Evolutionary conservation across 2,113 vertebrate species (phyloP).

Genomic region (Oryzias celebensis): DNA sequence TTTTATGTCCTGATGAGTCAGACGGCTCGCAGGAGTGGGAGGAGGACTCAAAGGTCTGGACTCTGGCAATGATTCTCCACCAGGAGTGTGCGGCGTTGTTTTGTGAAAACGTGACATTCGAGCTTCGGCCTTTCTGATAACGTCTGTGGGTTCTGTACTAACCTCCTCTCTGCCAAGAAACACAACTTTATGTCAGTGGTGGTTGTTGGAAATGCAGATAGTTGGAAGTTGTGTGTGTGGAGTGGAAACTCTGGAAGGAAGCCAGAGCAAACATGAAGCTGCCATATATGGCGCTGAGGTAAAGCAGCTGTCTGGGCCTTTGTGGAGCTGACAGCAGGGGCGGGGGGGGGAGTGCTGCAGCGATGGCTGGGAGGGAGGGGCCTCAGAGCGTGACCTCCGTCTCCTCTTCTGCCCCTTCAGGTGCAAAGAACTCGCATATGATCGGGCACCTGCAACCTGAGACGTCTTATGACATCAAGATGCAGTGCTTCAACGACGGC

Average conservation of each 20-base stretch:
- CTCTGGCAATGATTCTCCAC: too few relatives aligned
- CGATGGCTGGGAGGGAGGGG: slow-evolving; percentile 21
- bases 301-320: slow-evolving; percentile 69
- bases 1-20: too few relatives aligned
- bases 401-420: slow-evolving; percentile 58
- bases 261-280: slow-evolving; percentile 78
- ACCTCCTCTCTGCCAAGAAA: neutral
- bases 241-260: slow-evolving; percentile 63
- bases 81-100: too few relatives aligned
- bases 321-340: slow-evolving; percentile 41
- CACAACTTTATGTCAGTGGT: slow-evolving; percentile 31
- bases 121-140: too few relatives aligned
- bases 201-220: slow-evolving; percentile 43
- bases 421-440: slow-evolving; percentile 89
- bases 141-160: too few relatives aligned
- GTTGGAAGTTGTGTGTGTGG: slow-evolving; percentile 12
- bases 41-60: too few relatives aligned
- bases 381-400: neutral
- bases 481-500: slow-evolving; percentile 93
- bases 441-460: slow-evolving; percentile 91
- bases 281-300: slow-evolving; percentile 79
- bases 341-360: neutral
- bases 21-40: too few relatives aligned
- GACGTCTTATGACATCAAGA: slow-evolving; percentile 95
- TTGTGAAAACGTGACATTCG: too few relatives aligned